Evolutionary conservation across 2,113 vertebrate species (phyloP), one percentile per base, ranked within the genome.

Genomic region (Percina caprodes): DNA sequence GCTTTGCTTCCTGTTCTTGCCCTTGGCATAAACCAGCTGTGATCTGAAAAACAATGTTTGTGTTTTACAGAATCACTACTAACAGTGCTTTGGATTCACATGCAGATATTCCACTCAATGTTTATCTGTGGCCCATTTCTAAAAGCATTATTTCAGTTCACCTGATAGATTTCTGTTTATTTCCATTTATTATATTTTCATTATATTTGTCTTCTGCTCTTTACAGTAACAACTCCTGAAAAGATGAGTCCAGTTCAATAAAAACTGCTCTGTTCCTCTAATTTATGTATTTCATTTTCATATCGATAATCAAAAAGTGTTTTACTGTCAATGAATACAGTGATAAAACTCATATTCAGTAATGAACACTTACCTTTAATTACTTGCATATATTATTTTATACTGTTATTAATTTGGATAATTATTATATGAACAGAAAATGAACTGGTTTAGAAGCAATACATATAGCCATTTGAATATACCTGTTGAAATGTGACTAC

Each of bases 1-100:
- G 68, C 68, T 63, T 62, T 59, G n/a, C 63, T 75, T 75, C 56
- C 24, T 65, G 23, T 65, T 70, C 51, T 58, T 77, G 74, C 51
- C 73, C 52, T 77, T 77, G 73, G 77, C 69, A 78, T 58, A 49
- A 72, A 80, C 56, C 52, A 26, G 42, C 61, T 65, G 8, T 54
- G 42, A 73, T 65, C 48, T 73, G 14, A 60, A 66, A 56, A 70
- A 75, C 12, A 60, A 69, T 30, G 60, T 55, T 71, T 42, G 23
- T 77, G 39, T 33, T 49, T 52, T 21, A 23, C 24, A n/a, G 46
- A 13, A 33, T 63, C 58, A 60, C 70, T 79, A 51, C 9, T 1
- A 23, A 42, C 4, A 23, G 18, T 11, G 48, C 11, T 59, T 77
- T 77, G 80, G 56, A 51, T 69, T 79, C 3, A 15, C 14, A n/a